Percentiles rank a stretch among this genome's conserved stretches.
These are phyloP conservation scores for Netelia fuscicornis DNA, from an alignment of 2,888 invertebrate genomes.

Conservation along the genomic window DNA sequence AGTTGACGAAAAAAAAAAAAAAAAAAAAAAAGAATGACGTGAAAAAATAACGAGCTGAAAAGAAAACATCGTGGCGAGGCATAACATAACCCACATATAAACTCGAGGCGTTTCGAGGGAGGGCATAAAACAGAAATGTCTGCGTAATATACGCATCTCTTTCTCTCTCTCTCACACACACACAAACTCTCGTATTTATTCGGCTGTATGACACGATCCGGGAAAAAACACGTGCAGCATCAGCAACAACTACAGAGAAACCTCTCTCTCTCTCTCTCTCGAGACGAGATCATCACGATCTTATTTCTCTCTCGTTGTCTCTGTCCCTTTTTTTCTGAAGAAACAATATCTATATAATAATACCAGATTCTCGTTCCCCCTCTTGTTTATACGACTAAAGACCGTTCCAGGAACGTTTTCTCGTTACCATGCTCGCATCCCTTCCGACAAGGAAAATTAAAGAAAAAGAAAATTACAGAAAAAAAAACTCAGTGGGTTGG, in stretches of 20 bases:
- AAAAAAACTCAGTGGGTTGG: neutral
- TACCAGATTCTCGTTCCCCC: constrained; percentile 15
- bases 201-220: constrained; percentile 49
- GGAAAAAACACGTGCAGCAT: constrained; percentile 61
- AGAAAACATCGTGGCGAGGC: constrained; percentile 33
- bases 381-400: constrained; percentile 49
- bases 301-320: constrained; percentile 8
- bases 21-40: neutral
- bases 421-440: constrained; percentile 21
- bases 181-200: constrained; percentile 44
- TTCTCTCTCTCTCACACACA: no score
- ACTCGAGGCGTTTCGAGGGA: constrained; percentile 45
- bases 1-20: neutral
- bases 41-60: constrained; percentile 36
- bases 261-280: constrained; percentile 15
- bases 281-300: constrained; percentile 54
- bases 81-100: constrained; percentile 60
- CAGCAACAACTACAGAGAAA: constrained; percentile 14
- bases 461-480: neutral
- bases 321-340: neutral
- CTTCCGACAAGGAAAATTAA: constrained; percentile 30
- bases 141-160: constrained; percentile 22
- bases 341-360: constrained; percentile 15
- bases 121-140: constrained; percentile 55
- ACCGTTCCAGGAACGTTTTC: constrained; percentile 41